A percentile compares a stretch with the other conserved stretches of the same genome.
Conservation (phyloP, 2,113 vertebrate genomes). For the Pelmatolapia mariae region DNA sequence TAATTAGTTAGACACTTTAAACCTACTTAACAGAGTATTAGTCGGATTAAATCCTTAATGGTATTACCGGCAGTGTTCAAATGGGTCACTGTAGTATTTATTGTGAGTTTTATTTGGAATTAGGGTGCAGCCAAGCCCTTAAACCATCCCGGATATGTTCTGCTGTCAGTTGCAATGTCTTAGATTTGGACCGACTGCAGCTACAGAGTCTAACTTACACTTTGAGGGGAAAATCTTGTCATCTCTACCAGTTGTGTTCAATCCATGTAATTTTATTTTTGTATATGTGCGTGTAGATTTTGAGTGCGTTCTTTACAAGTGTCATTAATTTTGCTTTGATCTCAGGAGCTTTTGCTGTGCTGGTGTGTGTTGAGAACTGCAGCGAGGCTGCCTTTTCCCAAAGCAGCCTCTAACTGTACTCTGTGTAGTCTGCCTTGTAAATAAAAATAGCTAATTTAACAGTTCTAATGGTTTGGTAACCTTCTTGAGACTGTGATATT, state of each 20-base stretch:
- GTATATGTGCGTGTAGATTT: constrained; percentile 41
- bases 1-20: constrained; percentile 21
- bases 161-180: neutral
- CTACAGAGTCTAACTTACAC: neutral
- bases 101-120: constrained; percentile 3
- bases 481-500: neutral
- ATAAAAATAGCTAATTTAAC: constrained; percentile 60
- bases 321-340: constrained; percentile 48
- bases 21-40: constrained; percentile 35
- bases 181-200: neutral
- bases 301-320: constrained; percentile 30
- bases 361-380: constrained; percentile 46
- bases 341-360: constrained; percentile 63
- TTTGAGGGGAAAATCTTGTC: neutral
- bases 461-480: neutral
- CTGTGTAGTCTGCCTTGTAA: constrained; percentile 63
- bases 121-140: neutral
- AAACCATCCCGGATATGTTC: neutral
- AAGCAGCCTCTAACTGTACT: constrained; percentile 51
- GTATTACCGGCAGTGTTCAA: constrained; percentile 23
- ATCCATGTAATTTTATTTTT: constrained; percentile 40
- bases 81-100: constrained; percentile 10
- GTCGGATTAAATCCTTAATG: neutral
- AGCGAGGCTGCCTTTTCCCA: constrained; percentile 4
- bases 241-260: constrained; percentile 23